Conservation (phyloP, 2,888 invertebrate genomes). For the Dioctria rufipes region DNA sequence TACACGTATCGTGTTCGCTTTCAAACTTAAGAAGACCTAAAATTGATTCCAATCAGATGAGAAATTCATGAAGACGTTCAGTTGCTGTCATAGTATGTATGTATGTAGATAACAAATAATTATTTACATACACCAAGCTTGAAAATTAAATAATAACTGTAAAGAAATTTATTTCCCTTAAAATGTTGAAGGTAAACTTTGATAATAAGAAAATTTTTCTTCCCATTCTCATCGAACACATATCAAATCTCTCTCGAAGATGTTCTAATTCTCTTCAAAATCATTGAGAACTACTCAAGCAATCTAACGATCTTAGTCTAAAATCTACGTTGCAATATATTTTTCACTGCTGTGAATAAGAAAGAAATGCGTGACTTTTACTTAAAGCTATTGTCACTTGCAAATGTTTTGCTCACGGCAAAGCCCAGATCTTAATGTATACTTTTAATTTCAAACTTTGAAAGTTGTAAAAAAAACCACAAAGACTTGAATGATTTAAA, state of each 20-base stretch:
- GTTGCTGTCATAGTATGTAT: background rate
- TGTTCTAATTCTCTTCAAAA: background rate
- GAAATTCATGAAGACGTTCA: slow-evolving; percentile 30
- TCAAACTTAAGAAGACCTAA: background rate
- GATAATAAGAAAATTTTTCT: background rate
- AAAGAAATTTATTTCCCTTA: background rate
- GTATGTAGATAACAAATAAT: too few relatives aligned
- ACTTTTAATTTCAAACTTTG: background rate
- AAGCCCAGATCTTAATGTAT: background rate
- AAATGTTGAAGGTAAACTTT: background rate
- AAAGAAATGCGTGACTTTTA: too few relatives aligned
- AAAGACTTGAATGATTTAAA: background rate
- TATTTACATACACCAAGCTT: background rate
- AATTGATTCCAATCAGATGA: slow-evolving; percentile 45
- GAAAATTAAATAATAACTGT: background rate
- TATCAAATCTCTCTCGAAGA: background rate
- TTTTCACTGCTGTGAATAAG: too few relatives aligned
- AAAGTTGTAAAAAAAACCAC: background rate
- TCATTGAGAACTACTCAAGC: too few relatives aligned
- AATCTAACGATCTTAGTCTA: too few relatives aligned
- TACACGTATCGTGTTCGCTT: background rate
- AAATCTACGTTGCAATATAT: too few relatives aligned
- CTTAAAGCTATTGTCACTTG: too few relatives aligned
- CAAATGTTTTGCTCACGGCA: background rate
- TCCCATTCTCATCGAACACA: background rate